phyloP scores from a whole-genome alignment of 1,140 invertebrate genomes.

The Hylyphantes graminicola region DNA sequence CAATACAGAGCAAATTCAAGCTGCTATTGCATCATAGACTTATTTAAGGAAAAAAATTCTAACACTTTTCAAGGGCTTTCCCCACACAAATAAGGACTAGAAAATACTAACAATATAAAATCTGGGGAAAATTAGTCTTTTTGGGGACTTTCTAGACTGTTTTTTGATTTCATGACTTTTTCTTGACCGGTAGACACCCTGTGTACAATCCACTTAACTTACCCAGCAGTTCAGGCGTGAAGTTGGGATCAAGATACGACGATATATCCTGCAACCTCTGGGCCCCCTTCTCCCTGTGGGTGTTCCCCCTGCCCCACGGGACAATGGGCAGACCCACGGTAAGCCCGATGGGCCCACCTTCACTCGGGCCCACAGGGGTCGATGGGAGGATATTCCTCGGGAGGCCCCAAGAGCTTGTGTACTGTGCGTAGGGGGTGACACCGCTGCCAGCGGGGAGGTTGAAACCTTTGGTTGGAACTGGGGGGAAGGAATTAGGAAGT shows the following conservation, averaged over 20 bases:
- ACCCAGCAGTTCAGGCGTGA: conserved; percentile 56
- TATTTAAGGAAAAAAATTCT: too few species aligned
- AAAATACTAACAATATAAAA: too few species aligned
- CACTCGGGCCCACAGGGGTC: conserved; percentile 50
- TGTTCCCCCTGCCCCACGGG: conserved; percentile 48
- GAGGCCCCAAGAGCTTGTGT: conserved; percentile 46
- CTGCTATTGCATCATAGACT: too few species aligned
- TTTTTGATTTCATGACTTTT: too few species aligned
- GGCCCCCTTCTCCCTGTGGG: conserved; percentile 30
- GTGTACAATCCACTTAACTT: too few species aligned
- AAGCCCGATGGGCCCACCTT: conserved; percentile 31
- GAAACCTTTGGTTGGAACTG: conserved; percentile 51
- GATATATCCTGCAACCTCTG: conserved; percentile 53
- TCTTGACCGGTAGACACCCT: too few species aligned
- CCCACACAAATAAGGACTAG: too few species aligned
- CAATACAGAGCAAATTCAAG: too few species aligned
- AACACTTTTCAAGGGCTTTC: too few species aligned
- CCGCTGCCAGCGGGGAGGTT: conserved; percentile 39
- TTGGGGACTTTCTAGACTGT: too few species aligned
- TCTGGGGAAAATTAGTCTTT: too few species aligned
- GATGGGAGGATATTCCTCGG: conserved; percentile 54
- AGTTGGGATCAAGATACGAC: conserved; percentile 52
- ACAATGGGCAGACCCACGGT: conserved; percentile 40
- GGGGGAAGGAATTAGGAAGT: not conserved
- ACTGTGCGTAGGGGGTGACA: conserved; percentile 50